Percentiles rank a stretch among this genome's conserved stretches.
phyloP scores from a whole-genome alignment of 2,888 invertebrate genomes.

The Ferrisia virgata region DNA sequence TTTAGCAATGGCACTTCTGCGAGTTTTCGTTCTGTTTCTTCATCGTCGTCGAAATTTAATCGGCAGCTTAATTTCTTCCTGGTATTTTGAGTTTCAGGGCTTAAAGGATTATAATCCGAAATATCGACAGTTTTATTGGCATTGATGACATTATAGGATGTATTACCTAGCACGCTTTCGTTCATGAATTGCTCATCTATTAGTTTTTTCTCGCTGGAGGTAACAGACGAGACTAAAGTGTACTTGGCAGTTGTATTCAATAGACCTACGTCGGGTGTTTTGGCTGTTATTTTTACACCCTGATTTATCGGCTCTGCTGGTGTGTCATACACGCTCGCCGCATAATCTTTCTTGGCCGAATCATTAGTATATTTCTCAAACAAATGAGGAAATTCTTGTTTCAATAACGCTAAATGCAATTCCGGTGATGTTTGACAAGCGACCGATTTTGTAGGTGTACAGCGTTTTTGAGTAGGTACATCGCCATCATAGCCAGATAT shows the following conservation, averaged over 20 bases:
- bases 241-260: neutral
- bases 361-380: neutral
- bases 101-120: neutral
- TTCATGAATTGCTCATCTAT: neutral
- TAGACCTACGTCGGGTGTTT: neutral
- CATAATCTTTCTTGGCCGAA: neutral
- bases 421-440: constrained; percentile 34
- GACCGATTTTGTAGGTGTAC: neutral
- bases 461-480: neutral
- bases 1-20: neutral
- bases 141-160: neutral
- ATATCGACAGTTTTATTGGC: neutral
- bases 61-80: neutral
- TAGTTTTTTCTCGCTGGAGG: constrained; percentile 20
- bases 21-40: neutral
- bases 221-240: constrained; percentile 14
- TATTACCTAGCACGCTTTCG: constrained; percentile 15
- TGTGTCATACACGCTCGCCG: constrained; percentile 24
- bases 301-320: neutral
- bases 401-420: neutral
- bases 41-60: constrained; percentile 7
- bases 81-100: neutral
- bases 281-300: neutral
- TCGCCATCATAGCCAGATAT: neutral
- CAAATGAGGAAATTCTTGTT: constrained; percentile 36